phyloP scores from a whole-genome alignment of 2,888 invertebrate genomes.

The Seira musarum region DNA sequence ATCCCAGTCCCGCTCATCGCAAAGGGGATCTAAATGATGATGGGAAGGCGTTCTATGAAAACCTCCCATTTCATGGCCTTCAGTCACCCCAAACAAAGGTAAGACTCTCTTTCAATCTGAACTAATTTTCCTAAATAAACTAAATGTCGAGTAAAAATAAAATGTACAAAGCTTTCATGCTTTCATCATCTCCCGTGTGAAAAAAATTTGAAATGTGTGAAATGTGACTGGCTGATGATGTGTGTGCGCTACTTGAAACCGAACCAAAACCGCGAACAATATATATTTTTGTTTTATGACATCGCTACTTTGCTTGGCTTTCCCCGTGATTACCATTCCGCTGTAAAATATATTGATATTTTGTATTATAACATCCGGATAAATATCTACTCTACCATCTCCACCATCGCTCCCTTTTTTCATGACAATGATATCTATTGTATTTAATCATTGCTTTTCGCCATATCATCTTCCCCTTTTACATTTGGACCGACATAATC shows the following conservation, averaged over 20 bases:
- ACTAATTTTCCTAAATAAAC: slow-evolving; percentile 13
- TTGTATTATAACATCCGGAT: not conserved
- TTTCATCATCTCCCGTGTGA: not conserved
- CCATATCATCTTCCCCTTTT: not conserved
- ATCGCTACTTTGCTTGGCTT: slow-evolving; percentile 33
- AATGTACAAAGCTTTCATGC: slow-evolving; percentile 12
- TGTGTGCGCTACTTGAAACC: not conserved
- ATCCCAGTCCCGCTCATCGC: slow-evolving; percentile 70
- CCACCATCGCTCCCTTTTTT: not conserved
- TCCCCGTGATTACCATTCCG: slow-evolving; percentile 31
- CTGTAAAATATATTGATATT: not conserved
- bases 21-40: slow-evolving; percentile 78
- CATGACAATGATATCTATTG: not conserved
- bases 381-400: not conserved
- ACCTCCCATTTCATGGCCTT: slow-evolving; percentile 94
- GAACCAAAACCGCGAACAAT: not conserved
- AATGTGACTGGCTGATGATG: not conserved
- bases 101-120: slow-evolving; percentile 69
- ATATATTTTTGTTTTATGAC: not conserved
- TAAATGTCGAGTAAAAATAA: no score
- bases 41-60: slow-evolving; percentile 90
- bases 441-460: not conserved
- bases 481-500: slow-evolving; percentile 45
- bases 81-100: slow-evolving; percentile 96
- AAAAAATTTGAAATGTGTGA: not conserved